Evolutionary conservation across 2,888 invertebrate genomes (phyloP).

Genomic region (Mythimna albipuncta): DNA sequence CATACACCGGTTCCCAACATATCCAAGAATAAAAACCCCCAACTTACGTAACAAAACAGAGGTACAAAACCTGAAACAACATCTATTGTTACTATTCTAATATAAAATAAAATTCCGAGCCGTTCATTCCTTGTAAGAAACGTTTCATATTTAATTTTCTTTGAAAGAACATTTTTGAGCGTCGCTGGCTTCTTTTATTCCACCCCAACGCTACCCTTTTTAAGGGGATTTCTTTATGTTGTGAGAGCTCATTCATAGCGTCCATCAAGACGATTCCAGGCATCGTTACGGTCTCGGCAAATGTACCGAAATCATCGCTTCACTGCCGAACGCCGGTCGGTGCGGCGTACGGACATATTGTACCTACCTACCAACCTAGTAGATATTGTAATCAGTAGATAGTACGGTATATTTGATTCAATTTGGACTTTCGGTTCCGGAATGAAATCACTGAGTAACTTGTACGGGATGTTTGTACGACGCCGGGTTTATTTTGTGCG

Average conservation of each 20-base stretch:
- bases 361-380: conserved; percentile 82
- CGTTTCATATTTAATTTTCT: conserved; percentile 72
- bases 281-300: conserved; percentile 92
- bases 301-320: conserved; percentile 91
- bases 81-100: conserved; percentile 54
- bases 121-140: conserved; percentile 57
- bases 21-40: conserved; percentile 6
- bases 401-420: conserved; percentile 79
- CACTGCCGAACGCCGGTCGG: conserved; percentile 81
- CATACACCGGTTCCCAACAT: conserved; percentile 61
- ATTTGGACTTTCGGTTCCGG: conserved; percentile 74
- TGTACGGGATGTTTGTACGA: conserved; percentile 61
- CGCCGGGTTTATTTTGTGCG: conserved; percentile 52
- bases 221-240: conserved; percentile 91
- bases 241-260: conserved; percentile 92
- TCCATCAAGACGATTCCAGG: conserved; percentile 92
- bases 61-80: conserved; percentile 32
- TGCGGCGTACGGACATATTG: conserved; percentile 85
- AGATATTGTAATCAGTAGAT: conserved; percentile 78
- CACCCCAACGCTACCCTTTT: conserved; percentile 89
- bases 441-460: conserved; percentile 66
- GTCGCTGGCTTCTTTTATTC: conserved; percentile 74
- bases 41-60: conserved; percentile 14
- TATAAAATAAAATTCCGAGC: conserved; percentile 61
- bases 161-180: conserved; percentile 68